These are phyloP conservation scores for Amphiura filiformis DNA, from an alignment of 35 echinoderm and acorn worm genomes.

Conservation along the genomic window DNA sequence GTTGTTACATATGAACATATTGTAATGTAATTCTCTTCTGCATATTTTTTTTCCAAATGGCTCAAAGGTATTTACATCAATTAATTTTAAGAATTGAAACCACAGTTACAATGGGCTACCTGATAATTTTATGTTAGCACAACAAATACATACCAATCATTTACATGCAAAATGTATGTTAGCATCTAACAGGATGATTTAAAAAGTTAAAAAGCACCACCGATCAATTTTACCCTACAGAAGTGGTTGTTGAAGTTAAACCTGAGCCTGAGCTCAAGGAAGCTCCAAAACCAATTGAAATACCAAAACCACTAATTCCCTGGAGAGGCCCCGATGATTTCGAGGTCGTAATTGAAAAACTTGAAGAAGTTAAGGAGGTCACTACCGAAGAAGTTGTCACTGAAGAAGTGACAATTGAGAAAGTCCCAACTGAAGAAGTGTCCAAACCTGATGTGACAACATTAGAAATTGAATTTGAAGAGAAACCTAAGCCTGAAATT, in stretches of 20 bases:
- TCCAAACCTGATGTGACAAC: too few species aligned
- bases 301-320: neutral
- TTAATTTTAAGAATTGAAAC: neutral
- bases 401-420: constrained; percentile 2
- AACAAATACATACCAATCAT: neutral
- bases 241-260: neutral
- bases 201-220: too few species aligned
- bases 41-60: too few species aligned
- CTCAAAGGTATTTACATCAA: neutral
- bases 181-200: neutral
- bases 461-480: too few species aligned
- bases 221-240: too few species aligned
- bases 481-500: too few species aligned
- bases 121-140: neutral
- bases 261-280: neutral
- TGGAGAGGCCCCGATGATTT: constrained; percentile 2
- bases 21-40: too few species aligned
- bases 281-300: neutral
- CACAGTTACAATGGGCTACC: neutral
- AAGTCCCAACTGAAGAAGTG: neutral
- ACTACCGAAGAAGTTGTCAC: neutral
- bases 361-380: constrained; percentile 1
- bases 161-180: neutral
- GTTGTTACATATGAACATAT: too few species aligned
- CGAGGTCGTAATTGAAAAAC: neutral